Evolutionary conservation across 2,888 invertebrate genomes (phyloP), one percentile per base, ranked within the genome.

Genomic region (Bugulina stolonifera): DNA sequence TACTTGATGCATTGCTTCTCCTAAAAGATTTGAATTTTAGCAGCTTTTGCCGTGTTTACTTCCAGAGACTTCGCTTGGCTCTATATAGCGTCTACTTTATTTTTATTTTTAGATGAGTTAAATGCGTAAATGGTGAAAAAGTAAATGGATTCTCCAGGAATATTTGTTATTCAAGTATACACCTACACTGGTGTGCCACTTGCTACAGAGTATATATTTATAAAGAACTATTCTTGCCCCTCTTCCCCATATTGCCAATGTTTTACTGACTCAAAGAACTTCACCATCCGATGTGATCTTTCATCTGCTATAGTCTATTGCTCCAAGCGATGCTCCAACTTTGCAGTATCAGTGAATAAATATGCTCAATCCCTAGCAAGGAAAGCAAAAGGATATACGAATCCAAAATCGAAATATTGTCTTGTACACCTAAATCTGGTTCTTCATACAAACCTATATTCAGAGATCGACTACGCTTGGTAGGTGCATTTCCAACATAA

Each of bases 181-280:
- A 64, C 64, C 3, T 64, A 64, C 64, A 64, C 64, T 25, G 64
- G 64, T 2, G 27, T 64, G 10, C 64, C 34, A 14, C 10, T 64
- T 14, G 29, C 64, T 32, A 34, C 64, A 64, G 64, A 64, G 32
- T 64, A 32, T 64, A 64, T 64, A 64, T 64, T 32, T 64, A 34
- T 64, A 29, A 64, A 64, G n/a, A 64, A 64, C 32, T 64, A 64
- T 64, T 32, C 5, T 1, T 64, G 64, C n/a, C 64, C 64, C 25
- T 64, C 64, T 3, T 32, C 64, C 14, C 64, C 64, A 2, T 32
- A 32, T n/a, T 64, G 64, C 34, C 25, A 64, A 27, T 64, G 64
- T 32, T 64, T 64, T 32, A 3, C n/a, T 14, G 29, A 64, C 14
- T 29, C 64, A 34, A 32, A 64, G 14, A 64, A 32, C 32, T 64